phyloP scores from a whole-genome alignment of 1,140 invertebrate species.

The Metopolophium dirhodum region DNA sequence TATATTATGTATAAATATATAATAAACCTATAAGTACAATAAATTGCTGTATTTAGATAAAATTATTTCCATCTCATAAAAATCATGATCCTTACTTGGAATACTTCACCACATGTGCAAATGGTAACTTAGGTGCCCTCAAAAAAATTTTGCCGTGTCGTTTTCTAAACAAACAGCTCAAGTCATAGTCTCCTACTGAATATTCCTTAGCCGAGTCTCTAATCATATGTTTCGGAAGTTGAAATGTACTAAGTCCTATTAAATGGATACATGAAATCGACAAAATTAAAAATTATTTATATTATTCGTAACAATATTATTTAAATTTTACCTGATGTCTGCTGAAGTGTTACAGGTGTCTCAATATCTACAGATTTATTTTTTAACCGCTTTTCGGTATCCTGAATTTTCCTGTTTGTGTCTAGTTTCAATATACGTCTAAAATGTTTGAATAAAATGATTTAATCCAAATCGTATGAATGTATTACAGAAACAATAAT shows the following conservation, averaged over 20 bases:
- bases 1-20: no score
- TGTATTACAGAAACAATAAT: neutral
- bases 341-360: neutral
- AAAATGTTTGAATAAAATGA: neutral
- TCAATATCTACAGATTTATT: neutral
- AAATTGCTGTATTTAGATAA: neutral
- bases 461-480: neutral
- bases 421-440: conserved; percentile 32
- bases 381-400: neutral
- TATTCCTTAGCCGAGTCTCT: conserved; percentile 21
- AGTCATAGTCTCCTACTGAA: conserved; percentile 13
- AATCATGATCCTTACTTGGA: neutral
- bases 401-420: neutral
- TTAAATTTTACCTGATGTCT: neutral
- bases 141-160: conserved; percentile 33
- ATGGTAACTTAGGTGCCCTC: neutral
- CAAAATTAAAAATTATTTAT: neutral
- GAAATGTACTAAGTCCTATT: neutral
- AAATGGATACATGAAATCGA: neutral
- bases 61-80: neutral
- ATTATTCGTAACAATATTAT: neutral
- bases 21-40: neutral
- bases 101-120: conserved; percentile 1
- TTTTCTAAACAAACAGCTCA: conserved; percentile 43
- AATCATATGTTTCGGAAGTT: conserved; percentile 47